Evolutionary conservation across 2,797 vertebrate genomes (phyloP).

Genomic region (Hydrolagus colliei): DNA sequence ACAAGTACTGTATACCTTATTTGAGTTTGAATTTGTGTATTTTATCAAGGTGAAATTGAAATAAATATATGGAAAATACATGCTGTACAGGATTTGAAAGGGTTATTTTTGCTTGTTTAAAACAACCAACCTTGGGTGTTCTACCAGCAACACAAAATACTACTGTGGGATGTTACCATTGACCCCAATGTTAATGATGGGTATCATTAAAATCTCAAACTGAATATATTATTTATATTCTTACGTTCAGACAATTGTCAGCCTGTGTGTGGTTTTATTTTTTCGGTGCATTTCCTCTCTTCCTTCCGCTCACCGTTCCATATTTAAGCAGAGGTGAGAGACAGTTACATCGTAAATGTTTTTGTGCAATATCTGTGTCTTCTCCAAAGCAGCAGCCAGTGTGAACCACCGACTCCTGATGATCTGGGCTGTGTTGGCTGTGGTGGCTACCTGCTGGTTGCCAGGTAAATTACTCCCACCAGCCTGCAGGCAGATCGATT

Average conservation of each 20-base stretch:
- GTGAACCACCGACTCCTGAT: background rate
- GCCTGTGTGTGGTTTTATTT: too few species aligned
- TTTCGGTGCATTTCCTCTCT: background rate
- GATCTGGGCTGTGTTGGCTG: background rate
- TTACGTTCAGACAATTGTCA: background rate
- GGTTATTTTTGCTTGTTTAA: too few species aligned
- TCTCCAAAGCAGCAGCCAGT: background rate
- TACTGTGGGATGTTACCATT: too few species aligned
- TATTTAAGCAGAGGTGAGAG: background rate
- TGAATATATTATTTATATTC: background rate
- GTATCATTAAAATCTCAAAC: background rate
- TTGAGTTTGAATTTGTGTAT: too few species aligned
- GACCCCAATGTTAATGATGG: background rate
- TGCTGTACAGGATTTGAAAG: too few species aligned
- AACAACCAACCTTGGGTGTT: too few species aligned
- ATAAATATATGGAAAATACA: too few species aligned
- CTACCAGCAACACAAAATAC: too few species aligned
- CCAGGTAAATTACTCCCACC: background rate
- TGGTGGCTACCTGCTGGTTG: background rate
- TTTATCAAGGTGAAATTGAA: too few species aligned
- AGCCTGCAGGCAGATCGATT: too few species aligned
- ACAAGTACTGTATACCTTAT: too few species aligned
- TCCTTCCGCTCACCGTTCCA: background rate
- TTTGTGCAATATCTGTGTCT: too few species aligned
- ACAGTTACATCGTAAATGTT: background rate